Conservation (phyloP, 2,888 invertebrate species). For the Mesoligia furuncula region DNA sequence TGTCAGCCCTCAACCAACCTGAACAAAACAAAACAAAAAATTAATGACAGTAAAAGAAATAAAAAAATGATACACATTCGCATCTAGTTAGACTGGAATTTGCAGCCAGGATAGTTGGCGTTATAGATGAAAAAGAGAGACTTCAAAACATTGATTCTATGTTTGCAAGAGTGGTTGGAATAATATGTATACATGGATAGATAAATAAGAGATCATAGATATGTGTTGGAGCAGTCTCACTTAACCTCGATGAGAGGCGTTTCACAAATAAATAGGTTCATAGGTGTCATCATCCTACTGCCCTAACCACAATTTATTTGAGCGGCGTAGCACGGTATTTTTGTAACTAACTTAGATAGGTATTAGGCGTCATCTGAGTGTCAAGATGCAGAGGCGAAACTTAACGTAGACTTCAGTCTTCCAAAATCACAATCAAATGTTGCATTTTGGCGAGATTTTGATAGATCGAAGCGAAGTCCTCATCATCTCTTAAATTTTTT, state of each 20-base stretch:
- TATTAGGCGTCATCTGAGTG: neutral
- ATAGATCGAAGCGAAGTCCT: too few species aligned
- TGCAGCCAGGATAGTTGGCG: neutral
- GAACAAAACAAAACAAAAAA: slow-evolving; percentile 47
- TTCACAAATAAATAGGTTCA: neutral
- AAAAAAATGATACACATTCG: neutral
- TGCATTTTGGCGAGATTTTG: neutral
- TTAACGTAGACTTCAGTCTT: neutral
- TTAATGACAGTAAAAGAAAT: slow-evolving; percentile 24
- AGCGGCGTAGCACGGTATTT: neutral
- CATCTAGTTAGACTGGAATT: slow-evolving; percentile 7
- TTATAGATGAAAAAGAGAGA: neutral
- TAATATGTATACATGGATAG: neutral
- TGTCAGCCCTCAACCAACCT: slow-evolving; percentile 63
- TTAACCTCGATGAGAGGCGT: neutral
- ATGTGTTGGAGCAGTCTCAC: neutral
- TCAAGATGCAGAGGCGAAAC: too few species aligned
- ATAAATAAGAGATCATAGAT: neutral
- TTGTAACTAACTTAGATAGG: neutral
- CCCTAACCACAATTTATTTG: neutral
- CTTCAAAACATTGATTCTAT: neutral
- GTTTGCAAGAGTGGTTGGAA: neutral
- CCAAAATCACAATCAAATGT: neutral
- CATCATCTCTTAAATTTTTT: neutral
- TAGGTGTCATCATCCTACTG: too few species aligned